Evolutionary conservation across 2,797 vertebrate genomes (phyloP).

Genomic region (Oreortyx pictus): DNA sequence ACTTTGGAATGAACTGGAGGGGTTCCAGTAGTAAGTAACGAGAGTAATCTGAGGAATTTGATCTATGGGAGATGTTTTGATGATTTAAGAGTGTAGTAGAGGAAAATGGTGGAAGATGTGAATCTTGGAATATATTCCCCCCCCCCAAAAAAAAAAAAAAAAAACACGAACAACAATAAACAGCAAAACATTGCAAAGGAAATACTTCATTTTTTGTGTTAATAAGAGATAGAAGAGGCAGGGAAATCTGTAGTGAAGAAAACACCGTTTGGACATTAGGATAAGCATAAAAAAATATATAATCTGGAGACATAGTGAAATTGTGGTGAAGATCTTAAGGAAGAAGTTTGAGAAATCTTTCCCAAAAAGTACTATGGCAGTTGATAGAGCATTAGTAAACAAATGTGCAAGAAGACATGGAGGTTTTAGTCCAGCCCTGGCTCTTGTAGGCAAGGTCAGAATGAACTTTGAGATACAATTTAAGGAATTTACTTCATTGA

Average conservation of each 20-base stretch:
- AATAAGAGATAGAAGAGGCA: background rate
- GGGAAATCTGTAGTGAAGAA: background rate
- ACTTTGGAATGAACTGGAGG: constrained; percentile 38
- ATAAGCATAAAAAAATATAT: background rate
- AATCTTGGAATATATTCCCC: background rate
- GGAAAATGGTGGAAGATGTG: background rate
- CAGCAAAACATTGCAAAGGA: background rate
- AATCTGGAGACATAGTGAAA: background rate
- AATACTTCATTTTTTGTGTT: background rate
- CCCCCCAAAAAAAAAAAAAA: no score
- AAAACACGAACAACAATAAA: background rate
- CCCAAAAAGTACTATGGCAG: background rate
- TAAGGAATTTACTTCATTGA: background rate
- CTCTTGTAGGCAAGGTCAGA: background rate
- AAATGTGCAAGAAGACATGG: background rate
- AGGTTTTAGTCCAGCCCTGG: background rate
- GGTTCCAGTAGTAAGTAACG: background rate
- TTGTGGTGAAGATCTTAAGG: background rate
- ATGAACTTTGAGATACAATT: background rate
- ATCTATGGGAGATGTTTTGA: background rate
- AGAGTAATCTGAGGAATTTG: background rate
- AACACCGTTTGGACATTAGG: background rate
- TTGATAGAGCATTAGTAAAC: background rate
- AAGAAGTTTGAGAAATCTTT: background rate
- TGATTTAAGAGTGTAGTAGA: background rate